Percentiles rank a stretch among this genome's conserved stretches.
Evolutionary conservation across 2,113 vertebrate genomes (phyloP).

Genomic region (Pelodiscus sinensis): DNA sequence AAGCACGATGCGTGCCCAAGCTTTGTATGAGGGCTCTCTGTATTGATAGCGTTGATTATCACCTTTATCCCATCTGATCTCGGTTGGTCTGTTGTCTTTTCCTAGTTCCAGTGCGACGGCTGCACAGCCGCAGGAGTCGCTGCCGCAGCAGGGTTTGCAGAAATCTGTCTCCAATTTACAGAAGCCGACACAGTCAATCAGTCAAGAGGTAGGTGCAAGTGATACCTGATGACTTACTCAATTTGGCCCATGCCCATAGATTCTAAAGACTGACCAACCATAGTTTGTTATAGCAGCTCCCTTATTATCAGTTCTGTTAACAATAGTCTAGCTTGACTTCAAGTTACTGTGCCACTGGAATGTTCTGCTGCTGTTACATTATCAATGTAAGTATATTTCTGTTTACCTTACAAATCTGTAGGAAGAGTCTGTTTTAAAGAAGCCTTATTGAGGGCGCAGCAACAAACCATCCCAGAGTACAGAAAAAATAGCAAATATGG

Average conservation of each 20-base stretch:
- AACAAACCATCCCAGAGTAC: too few species aligned
- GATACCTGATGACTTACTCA: not conserved
- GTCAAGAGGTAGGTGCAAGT: conserved; percentile 87
- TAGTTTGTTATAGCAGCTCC: not conserved
- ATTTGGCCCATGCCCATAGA: not conserved
- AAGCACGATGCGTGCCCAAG: not conserved
- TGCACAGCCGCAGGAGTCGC: conserved; percentile 98
- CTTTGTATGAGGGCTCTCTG: rapidly evolving
- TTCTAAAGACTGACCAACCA: not conserved
- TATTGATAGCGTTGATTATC: not conserved
- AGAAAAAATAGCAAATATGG: too few species aligned
- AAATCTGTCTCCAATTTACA: conserved; percentile 99
- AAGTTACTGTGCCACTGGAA: not conserved
- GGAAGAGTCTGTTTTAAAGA: not conserved
- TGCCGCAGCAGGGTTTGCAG: conserved; percentile 97
- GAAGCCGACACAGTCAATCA: conserved; percentile 92
- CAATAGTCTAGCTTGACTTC: not conserved
- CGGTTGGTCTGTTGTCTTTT: not conserved
- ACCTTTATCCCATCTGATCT: not conserved
- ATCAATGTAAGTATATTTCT: not conserved
- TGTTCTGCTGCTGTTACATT: not conserved
- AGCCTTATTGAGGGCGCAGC: too few species aligned
- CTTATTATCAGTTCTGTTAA: not conserved
- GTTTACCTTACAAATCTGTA: not conserved
- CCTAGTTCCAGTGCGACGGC: conserved; percentile 93